Evolutionary conservation across 2,888 invertebrate genomes (phyloP).

Genomic region (Ariolimax columbianus): DNA sequence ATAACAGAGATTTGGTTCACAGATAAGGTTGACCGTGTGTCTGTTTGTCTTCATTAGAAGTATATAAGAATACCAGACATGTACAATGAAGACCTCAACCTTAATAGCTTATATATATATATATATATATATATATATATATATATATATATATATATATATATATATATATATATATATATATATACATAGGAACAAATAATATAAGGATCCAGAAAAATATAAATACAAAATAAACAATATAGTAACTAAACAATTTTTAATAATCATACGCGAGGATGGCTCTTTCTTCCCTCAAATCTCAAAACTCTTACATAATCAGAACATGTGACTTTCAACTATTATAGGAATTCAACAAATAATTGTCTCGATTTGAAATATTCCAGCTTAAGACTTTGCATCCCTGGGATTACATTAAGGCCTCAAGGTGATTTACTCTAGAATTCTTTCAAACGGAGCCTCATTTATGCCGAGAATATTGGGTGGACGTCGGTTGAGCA

Average conservation of each 20-base stretch:
- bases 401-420: neutral
- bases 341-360: constrained; percentile 7
- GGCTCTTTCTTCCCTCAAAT: neutral
- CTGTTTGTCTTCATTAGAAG: too few species aligned
- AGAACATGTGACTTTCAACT: neutral
- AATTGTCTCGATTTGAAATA: neutral
- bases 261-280: neutral
- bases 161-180: too few species aligned
- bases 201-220: neutral
- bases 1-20: too few species aligned
- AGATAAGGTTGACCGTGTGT: too few species aligned
- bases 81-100: too few species aligned
- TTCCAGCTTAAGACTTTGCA: constrained; percentile 6
- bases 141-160: too few species aligned
- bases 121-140: too few species aligned
- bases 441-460: constrained; percentile 2
- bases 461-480: constrained; percentile 11
- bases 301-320: neutral
- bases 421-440: constrained; percentile 14
- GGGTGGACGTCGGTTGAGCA: constrained; percentile 19
- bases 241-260: too few species aligned
- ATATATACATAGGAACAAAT: too few species aligned
- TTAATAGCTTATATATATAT: too few species aligned
- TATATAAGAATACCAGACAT: too few species aligned
- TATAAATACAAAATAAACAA: neutral